A percentile compares a stretch with the other conserved stretches of the same genome.
These are phyloP conservation scores for Propithecus deckenii DNA, from an alignment of 2,797 vertebrate genomes.

Conservation along the genomic window DNA sequence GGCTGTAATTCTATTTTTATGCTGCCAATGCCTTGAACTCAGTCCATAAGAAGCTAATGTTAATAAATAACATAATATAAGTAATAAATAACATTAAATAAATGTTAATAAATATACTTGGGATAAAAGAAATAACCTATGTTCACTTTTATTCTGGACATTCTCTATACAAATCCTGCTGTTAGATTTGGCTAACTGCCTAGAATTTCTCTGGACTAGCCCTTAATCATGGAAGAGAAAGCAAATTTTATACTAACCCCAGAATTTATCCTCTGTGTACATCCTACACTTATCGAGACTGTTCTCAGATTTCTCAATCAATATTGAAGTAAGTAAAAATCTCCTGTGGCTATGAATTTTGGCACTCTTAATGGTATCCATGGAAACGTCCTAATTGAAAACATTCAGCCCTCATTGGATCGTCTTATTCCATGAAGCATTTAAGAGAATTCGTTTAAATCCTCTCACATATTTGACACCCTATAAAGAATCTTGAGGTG, in stretches of 20 bases:
- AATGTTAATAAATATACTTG: background rate
- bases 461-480: conserved; percentile 49
- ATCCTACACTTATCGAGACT: conserved; percentile 33
- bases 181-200: conserved; percentile 45
- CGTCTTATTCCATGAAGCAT: background rate
- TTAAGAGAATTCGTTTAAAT: conserved; percentile 52
- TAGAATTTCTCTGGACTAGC: conserved; percentile 19
- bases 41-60: background rate
- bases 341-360: conserved; percentile 59
- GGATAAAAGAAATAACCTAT: conserved; percentile 9
- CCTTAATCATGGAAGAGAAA: conserved; percentile 57
- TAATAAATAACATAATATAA: conserved; percentile 50
- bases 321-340: conserved; percentile 64
- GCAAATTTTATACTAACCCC: conserved; percentile 50
- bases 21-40: background rate
- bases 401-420: conserved; percentile 48
- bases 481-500: conserved; percentile 52
- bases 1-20: background rate
- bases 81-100: conserved; percentile 15
- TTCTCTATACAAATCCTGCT: conserved; percentile 47
- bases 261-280: conserved; percentile 16
- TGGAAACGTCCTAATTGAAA: conserved; percentile 64
- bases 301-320: conserved; percentile 74
- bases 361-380: conserved; percentile 56
- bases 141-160: conserved; percentile 51